Conservation (phyloP, 2,888 invertebrate genomes). For the Chydorus sphaericus region DNA sequence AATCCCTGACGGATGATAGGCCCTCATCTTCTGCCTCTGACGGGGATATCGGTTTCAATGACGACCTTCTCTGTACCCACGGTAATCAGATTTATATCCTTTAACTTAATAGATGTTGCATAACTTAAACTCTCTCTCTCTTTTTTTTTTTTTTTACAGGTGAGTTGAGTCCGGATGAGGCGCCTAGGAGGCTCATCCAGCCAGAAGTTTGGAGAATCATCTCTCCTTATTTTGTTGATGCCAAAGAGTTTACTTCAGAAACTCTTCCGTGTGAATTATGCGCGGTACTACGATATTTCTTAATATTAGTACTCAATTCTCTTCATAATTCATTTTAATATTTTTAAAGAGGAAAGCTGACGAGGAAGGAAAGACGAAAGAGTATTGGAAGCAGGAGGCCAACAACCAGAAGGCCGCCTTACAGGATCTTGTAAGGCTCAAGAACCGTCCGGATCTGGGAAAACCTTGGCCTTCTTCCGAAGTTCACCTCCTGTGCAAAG, state of each 20-base stretch:
- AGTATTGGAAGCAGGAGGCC: slow-evolving; percentile 19
- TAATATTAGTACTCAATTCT: not conserved
- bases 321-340: not conserved
- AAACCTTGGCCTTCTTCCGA: slow-evolving; percentile 18
- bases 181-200: slow-evolving; percentile 34
- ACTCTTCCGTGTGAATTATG: slow-evolving; percentile 26
- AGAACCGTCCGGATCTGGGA: slow-evolving; percentile 27
- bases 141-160: slow-evolving; percentile 23
- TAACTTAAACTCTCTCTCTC: no score
- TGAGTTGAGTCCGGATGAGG: slow-evolving; percentile 28
- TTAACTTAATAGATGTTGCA: not conserved
- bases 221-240: slow-evolving; percentile 32
- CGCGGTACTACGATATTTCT: slow-evolving; percentile 9
- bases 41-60: slow-evolving; percentile 33
- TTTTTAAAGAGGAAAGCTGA: not conserved
- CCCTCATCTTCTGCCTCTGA: not conserved
- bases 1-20: not conserved
- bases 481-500: slow-evolving; percentile 24
- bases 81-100: slow-evolving; percentile 22
- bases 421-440: slow-evolving; percentile 27
- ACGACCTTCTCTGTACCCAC: slow-evolving; percentile 39
- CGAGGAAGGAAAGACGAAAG: slow-evolving; percentile 8
- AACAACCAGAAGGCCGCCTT: slow-evolving; percentile 28
- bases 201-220: slow-evolving; percentile 36
- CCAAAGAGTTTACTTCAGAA: slow-evolving; percentile 27